Evolutionary conservation across 1,140 invertebrate genomes (phyloP).

Genomic region (Drosophila grimshawi): DNA sequence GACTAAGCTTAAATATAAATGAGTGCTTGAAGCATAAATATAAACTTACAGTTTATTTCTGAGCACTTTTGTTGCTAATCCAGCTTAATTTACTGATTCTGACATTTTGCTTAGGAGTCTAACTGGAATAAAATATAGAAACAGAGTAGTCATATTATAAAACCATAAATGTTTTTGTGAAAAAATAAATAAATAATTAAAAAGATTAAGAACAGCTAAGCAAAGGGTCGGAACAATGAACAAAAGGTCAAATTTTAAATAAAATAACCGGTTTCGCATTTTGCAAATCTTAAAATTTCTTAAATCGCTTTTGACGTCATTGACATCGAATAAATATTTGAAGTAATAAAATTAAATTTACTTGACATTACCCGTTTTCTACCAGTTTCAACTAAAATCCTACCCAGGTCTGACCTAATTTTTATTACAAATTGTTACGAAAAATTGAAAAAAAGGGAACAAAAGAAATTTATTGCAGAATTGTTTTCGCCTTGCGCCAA

Average conservation of each 20-base stretch:
- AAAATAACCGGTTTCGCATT: slow-evolving; percentile 65
- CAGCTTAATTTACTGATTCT: slow-evolving; percentile 40
- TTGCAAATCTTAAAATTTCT: slow-evolving; percentile 35
- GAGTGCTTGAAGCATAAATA: slow-evolving; percentile 38
- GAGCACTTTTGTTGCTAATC: slow-evolving; percentile 10
- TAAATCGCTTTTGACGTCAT: slow-evolving; percentile 65
- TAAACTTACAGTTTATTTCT: slow-evolving; percentile 61
- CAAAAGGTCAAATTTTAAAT: slow-evolving; percentile 69
- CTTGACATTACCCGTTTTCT: slow-evolving; percentile 50
- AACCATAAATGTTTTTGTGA: slow-evolving; percentile 38
- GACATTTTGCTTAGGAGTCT: slow-evolving; percentile 64
- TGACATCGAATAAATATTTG: slow-evolving; percentile 58
- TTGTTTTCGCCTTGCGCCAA: slow-evolving; percentile 51
- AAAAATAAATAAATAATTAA: slow-evolving; percentile 48
- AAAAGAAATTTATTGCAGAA: slow-evolving; percentile 29
- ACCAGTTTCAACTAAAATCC: slow-evolving; percentile 19
- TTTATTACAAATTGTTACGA: slow-evolving; percentile 38
- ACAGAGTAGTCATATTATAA: slow-evolving; percentile 32
- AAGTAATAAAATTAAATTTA: slow-evolving; percentile 59
- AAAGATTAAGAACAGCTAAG: slow-evolving; percentile 42
- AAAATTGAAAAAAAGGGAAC: slow-evolving; percentile 37
- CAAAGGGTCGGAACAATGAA: slow-evolving; percentile 37
- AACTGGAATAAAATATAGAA: slow-evolving; percentile 57
- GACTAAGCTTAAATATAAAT: slow-evolving; percentile 30
- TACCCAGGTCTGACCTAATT: slow-evolving; percentile 64